Percentiles rank a stretch among this genome's conserved stretches.
Evolutionary conservation across 2,888 invertebrate species (phyloP).

Genomic region (Agrochola litura): DNA sequence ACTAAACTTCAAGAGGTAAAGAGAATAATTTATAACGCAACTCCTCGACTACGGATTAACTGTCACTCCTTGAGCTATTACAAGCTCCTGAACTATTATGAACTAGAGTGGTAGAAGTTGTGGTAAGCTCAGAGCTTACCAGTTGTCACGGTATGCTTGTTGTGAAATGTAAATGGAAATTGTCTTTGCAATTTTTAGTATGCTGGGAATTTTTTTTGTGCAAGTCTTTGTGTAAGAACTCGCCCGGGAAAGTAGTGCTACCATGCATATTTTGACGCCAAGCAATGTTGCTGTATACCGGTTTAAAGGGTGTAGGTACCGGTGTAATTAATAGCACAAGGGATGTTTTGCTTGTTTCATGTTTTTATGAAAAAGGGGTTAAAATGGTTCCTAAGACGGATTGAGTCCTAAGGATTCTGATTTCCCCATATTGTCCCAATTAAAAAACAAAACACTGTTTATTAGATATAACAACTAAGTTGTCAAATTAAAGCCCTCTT

Average conservation of each 20-base stretch:
- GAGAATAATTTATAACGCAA: conserved; percentile 53
- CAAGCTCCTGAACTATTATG: conserved; percentile 43
- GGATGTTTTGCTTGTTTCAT: not conserved
- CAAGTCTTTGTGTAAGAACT: not conserved
- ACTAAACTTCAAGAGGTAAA: conserved; percentile 36
- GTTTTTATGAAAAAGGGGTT: not conserved
- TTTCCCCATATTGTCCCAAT: not conserved
- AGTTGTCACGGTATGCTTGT: conserved; percentile 1
- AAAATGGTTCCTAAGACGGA: not conserved
- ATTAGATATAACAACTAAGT: not conserved
- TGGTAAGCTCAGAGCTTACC: conserved; percentile 22
- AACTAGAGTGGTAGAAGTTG: conserved; percentile 12
- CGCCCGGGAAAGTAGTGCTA: not conserved
- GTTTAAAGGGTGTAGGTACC: too few relatives aligned
- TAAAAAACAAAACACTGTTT: not conserved
- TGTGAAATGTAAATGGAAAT: conserved; percentile 7
- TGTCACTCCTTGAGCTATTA: conserved; percentile 44
- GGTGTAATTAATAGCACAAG: not conserved
- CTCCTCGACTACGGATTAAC: conserved; percentile 52
- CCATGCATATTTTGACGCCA: not conserved
- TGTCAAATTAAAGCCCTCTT: too few relatives aligned
- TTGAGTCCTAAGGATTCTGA: not conserved
- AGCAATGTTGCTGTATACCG: not conserved
- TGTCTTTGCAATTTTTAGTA: conserved; percentile 19
- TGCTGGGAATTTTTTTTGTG: not conserved